Evolutionary conservation across 2,888 invertebrate genomes (phyloP), one percentile per base, ranked within the genome.

Genomic region (Pocota personata): DNA sequence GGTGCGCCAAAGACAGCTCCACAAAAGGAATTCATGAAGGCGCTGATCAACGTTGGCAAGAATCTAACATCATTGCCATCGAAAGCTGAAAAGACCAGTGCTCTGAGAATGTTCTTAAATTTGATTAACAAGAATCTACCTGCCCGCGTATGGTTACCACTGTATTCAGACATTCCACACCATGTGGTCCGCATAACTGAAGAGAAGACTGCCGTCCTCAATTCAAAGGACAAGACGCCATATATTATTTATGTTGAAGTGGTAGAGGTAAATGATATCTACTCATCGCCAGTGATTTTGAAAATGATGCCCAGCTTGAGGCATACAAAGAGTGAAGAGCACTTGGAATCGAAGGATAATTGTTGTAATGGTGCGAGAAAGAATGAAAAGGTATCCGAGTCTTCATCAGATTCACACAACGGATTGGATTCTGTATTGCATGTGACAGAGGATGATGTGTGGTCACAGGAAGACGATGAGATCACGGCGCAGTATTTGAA

Each of bases 191-290:
- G 99, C 92, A 98, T 99, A 93, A 99, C 99, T 50, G 98, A 98
- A 80, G 98, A 98, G 90, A 98, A 98, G 88, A 98, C 98, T 84
- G 99, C 99, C 66, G 99, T 99, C 71, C 95, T 99, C 88, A 99
- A 99, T 93, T 99, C 99, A 88, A 99, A 99, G 89, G 93, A 92
- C 87, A 93, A 93, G 84, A 98, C 99, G 60, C 99, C 99, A 0
- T 99, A 98, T 93, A 97, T 99, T 90, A 96, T 99, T 91, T 99
- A 99, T 93, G 97, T 99, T 76, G 99, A 99, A 93, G 98, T 98
- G 6, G 93, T 98, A 50, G 98, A 98, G 93, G 94, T 97, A 64
- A 95, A 96, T 76, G 96, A 97, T 91, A 94, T 96, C 48, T 95
- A 96, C 90, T 95, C 97, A 0, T 96, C 97, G 69, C 96, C 97